phyloP scores from a whole-genome alignment of 2,113 vertebrate species.

The Marmota flaviventris region DNA sequence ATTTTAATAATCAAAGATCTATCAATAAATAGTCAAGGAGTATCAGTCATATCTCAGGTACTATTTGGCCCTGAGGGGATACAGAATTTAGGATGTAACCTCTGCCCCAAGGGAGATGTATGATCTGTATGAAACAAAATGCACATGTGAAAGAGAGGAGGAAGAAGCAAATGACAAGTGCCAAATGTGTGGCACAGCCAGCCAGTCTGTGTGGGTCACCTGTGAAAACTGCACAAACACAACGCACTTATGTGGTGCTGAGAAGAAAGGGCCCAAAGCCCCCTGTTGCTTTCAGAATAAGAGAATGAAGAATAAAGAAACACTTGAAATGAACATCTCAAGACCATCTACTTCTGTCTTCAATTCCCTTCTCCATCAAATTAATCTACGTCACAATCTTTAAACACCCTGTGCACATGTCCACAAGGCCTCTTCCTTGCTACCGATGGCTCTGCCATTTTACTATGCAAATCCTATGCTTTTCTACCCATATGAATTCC shows the following conservation, averaged over 20 bases:
- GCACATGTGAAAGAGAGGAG: background rate
- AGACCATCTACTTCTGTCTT: background rate
- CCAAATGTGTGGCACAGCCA: background rate
- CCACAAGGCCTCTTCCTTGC: background rate
- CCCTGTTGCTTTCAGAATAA: background rate
- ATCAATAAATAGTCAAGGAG: background rate
- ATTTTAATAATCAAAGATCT: background rate
- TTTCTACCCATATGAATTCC: background rate
- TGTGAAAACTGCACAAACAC: background rate
- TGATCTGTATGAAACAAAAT: background rate
- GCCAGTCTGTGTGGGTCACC: background rate
- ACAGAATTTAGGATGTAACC: background rate
- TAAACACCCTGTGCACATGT: background rate
- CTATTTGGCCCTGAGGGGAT: background rate
- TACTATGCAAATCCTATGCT: background rate
- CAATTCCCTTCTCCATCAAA: too few relatives aligned
- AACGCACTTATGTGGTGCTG: background rate
- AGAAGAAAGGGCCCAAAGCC: background rate
- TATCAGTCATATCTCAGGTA: too few relatives aligned
- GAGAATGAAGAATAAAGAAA: background rate
- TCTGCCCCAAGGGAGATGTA: background rate
- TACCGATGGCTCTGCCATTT: background rate
- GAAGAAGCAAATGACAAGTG: background rate
- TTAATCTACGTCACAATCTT: accelerated
- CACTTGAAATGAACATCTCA: background rate